phyloP scores from a whole-genome alignment of 1,140 invertebrate genomes.

The Saccostrea echinata region DNA sequence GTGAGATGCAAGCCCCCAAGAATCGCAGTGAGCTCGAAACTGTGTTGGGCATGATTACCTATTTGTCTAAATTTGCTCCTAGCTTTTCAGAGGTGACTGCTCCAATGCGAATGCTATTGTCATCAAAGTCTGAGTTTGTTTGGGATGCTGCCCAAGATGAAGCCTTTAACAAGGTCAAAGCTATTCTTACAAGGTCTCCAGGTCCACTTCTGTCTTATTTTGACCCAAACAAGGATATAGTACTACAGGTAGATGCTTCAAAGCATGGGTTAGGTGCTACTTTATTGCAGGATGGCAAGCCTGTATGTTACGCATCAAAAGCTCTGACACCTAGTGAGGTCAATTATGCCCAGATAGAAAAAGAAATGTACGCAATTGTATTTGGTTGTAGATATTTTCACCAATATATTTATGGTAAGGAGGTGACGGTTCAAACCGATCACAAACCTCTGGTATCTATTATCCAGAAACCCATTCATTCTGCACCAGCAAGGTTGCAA shows the following conservation, averaged over 20 bases:
- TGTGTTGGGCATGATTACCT: conserved; percentile 75
- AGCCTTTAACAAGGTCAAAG: conserved; percentile 50
- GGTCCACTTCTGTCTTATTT: conserved; percentile 43
- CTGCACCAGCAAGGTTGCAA: conserved; percentile 59
- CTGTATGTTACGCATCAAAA: conserved; percentile 63
- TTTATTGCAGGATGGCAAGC: conserved; percentile 78
- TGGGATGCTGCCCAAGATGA: conserved; percentile 43
- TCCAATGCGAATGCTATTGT: conserved; percentile 32
- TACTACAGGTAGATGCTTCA: conserved; percentile 57
- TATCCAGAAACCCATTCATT: conserved; percentile 56
- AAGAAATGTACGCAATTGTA: conserved; percentile 81
- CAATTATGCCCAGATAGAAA: conserved; percentile 52
- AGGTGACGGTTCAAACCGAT: conserved; percentile 58
- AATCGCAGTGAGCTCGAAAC: conserved; percentile 55
- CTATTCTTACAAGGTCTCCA: conserved; percentile 25
- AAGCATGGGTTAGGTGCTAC: conserved; percentile 76
- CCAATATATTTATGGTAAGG: too few species aligned
- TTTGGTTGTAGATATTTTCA: conserved; percentile 81
- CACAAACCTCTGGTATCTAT: conserved; percentile 66
- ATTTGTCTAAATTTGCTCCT: conserved; percentile 75
- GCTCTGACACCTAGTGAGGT: conserved; percentile 19
- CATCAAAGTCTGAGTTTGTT: background rate
- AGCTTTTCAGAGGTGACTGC: conserved; percentile 17
- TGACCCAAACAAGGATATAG: conserved; percentile 46
- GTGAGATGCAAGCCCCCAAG: conserved; percentile 48